These are phyloP conservation scores for Campylomormyrus tamandua DNA, from an alignment of 2,113 vertebrate genomes.

Conservation along the genomic window DNA sequence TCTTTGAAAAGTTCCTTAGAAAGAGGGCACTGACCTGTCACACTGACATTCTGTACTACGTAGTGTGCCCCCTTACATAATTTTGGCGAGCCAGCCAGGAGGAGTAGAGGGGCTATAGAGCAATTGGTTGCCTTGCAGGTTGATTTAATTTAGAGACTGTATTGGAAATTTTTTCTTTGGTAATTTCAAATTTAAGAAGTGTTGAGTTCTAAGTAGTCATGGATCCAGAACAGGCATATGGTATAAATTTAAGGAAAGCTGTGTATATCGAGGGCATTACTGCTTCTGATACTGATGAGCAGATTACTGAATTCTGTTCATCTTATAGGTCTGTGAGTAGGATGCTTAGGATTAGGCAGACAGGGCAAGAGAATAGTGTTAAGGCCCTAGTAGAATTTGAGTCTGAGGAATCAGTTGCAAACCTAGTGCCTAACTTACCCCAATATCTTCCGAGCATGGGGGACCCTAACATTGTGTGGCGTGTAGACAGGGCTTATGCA, in stretches of 20 bases:
- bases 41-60: too few species aligned
- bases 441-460: not conserved
- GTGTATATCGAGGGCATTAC: not conserved
- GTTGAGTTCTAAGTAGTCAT: too few species aligned
- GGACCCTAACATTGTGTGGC: not conserved
- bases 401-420: not conserved
- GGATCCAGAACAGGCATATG: too few species aligned
- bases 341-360: not conserved
- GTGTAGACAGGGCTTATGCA: not conserved
- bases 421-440: not conserved
- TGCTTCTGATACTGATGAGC: not conserved
- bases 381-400: not conserved
- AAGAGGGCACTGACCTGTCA: too few species aligned
- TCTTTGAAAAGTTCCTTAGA: too few species aligned
- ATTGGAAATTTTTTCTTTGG: too few species aligned
- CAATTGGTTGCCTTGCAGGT: too few species aligned
- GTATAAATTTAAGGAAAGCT: not conserved
- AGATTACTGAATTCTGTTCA: not conserved
- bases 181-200: too few species aligned
- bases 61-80: too few species aligned
- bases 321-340: not conserved
- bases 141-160: too few species aligned
- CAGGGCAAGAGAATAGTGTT: not conserved
- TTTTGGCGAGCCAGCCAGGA: too few species aligned
- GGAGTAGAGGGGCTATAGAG: too few species aligned